Evolutionary conservation across 2,113 vertebrate species (phyloP), one percentile per base, ranked within the genome.

Genomic region (Tragelaphus scriptus): DNA sequence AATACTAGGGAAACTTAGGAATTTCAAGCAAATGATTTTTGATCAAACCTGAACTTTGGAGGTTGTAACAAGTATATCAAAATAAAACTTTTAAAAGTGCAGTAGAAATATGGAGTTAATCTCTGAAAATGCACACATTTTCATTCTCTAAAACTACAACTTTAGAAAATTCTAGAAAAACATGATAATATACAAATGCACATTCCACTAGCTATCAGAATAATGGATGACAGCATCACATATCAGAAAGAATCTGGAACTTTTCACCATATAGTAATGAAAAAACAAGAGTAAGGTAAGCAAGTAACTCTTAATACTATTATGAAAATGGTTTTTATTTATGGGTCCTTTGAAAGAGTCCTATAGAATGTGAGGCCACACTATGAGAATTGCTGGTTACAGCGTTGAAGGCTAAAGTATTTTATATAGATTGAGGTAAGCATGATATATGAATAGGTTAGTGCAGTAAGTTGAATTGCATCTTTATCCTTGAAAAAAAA

Each of bases 151-250:
- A 85, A 11, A 44, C 15, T 28, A 30, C 2, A 44, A 12, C 12
- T 21, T 47, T 59, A 91, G 26, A 90, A 90, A 56, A 84, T 89
- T 95, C 58, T 88, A 94, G 82, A 90, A 68, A 96, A 59, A 30
- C 36, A 58, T n/a, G n/a, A 44, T 17, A 94, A 63, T 71, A 68
- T 26, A 90, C 11, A 93, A 53, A 58, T 40, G 13, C 6, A 30
- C 2, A 44, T 79, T 65, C 9, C 9, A 55, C 68, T 75, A 90
- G 25, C 2, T 53, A 53, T n/a, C 17, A 85, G 8, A 85, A 0
- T 82, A 26, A 68, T 17, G 15, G 13, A 68, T 12, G 12, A 36
- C 5, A 23, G 87, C 49, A 49, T 90, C 47, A 68, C 10, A 30
- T 36, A 68, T 87, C 13, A n/a, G 36, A 65, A 84, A 47, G 40